Evolutionary conservation across 2,888 invertebrate genomes (phyloP).

Genomic region (Aphodius sticticus): DNA sequence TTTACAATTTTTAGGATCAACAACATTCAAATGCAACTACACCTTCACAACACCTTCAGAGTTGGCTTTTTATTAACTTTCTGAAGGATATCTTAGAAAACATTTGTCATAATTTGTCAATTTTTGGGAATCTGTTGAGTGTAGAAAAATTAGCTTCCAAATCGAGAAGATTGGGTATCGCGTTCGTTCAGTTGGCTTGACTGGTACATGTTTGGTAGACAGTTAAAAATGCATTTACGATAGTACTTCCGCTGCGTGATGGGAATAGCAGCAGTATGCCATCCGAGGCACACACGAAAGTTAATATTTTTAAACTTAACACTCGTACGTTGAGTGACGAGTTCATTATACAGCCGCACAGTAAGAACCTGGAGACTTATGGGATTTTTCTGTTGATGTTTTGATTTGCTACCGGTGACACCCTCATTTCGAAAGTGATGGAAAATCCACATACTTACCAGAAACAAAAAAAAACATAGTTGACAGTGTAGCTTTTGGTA

Average conservation of each 20-base stretch:
- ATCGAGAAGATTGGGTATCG: too few species aligned
- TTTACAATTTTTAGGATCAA: too few species aligned
- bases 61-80: too few species aligned
- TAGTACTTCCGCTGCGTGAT: neutral
- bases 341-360: neutral
- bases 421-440: neutral
- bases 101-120: too few species aligned
- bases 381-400: slow-evolving; percentile 4
- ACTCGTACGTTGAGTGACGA: neutral
- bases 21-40: too few species aligned
- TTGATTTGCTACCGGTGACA: neutral
- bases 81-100: too few species aligned
- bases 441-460: neutral
- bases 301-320: neutral
- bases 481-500: neutral
- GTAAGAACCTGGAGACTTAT: neutral
- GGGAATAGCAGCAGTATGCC: neutral
- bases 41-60: too few species aligned
- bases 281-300: neutral
- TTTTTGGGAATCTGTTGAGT: too few species aligned
- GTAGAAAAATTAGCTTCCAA: too few species aligned
- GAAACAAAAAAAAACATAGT: neutral
- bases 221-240: slow-evolving; percentile 4
- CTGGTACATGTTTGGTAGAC: neutral
- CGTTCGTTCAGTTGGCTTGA: neutral